These are phyloP conservation scores for Spialia ferax DNA, from an alignment of 2,888 invertebrate genomes.

Conservation along the genomic window DNA sequence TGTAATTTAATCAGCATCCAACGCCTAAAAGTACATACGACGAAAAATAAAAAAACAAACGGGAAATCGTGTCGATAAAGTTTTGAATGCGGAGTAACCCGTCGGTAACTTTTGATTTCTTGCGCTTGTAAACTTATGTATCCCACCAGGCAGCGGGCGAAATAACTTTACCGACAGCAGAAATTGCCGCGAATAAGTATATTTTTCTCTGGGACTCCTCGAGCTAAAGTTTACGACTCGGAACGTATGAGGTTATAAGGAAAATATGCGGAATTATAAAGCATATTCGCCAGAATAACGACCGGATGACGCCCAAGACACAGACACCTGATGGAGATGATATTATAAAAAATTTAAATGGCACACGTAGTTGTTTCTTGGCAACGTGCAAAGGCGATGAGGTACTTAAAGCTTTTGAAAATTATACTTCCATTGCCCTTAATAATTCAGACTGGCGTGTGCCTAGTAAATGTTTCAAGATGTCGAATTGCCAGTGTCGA, in stretches of 20 bases:
- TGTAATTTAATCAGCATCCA: not conserved
- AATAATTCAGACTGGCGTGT: slow-evolving; percentile 52
- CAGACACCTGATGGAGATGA: slow-evolving; percentile 41
- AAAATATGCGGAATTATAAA: slow-evolving; percentile 37
- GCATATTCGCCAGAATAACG: slow-evolving; percentile 26
- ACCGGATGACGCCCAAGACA: slow-evolving; percentile 1
- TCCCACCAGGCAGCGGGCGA: slow-evolving; percentile 29
- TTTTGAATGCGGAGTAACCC: slow-evolving; percentile 31
- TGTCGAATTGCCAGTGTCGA: slow-evolving; percentile 73
- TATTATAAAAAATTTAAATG: slow-evolving; percentile 45
- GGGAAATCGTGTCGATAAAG: slow-evolving; percentile 25
- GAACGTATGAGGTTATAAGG: slow-evolving; percentile 39
- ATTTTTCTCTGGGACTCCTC: slow-evolving; percentile 28
- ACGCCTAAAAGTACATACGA: not conserved
- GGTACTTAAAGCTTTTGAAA: slow-evolving; percentile 44
- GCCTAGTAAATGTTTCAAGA: slow-evolving; percentile 78
- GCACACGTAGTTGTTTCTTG: slow-evolving; percentile 13
- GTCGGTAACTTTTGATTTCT: slow-evolving; percentile 36
- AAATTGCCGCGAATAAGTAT: slow-evolving; percentile 40
- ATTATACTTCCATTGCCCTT: slow-evolving; percentile 54
- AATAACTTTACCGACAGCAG: slow-evolving; percentile 39
- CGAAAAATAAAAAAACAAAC: slow-evolving; percentile 10
- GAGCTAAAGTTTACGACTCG: slow-evolving; percentile 36
- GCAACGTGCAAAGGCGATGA: slow-evolving; percentile 18
- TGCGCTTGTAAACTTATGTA: slow-evolving; percentile 35